phyloP scores from a whole-genome alignment of 2,113 vertebrate genomes.

The Lonchura striata region DNA sequence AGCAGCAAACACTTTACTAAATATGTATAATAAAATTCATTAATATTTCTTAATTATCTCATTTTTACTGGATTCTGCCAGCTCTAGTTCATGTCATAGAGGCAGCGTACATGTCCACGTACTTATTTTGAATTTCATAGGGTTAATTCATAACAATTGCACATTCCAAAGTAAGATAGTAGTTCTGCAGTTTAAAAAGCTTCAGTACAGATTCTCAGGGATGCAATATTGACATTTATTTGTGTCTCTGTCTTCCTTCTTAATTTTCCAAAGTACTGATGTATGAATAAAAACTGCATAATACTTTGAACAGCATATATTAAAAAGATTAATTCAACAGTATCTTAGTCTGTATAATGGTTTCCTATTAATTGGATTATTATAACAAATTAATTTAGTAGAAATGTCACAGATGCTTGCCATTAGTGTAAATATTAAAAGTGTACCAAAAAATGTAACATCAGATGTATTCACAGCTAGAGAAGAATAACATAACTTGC shows the following conservation, averaged over 20 bases:
- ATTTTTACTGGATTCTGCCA: neutral
- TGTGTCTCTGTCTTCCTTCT: neutral
- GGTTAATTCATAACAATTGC: neutral
- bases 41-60: neutral
- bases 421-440: neutral
- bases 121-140: neutral
- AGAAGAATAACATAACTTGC: neutral
- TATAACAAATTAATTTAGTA: neutral
- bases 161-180: neutral
- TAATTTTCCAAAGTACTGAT: neutral
- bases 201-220: neutral
- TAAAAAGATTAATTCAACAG: neutral
- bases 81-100: neutral
- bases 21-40: neutral
- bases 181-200: neutral
- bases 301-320: neutral
- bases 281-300: neutral
- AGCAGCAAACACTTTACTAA: neutral
- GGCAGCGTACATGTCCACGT: rapidly evolving
- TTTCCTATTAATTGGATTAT: neutral
- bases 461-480: neutral
- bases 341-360: neutral
- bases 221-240: neutral
- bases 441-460: neutral
- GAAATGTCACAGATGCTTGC: neutral